A percentile compares a stretch with the other conserved stretches of the same genome.
Evolutionary conservation across 2,113 vertebrate genomes (phyloP).

Genomic region (Oreotrochilus melanogaster): DNA sequence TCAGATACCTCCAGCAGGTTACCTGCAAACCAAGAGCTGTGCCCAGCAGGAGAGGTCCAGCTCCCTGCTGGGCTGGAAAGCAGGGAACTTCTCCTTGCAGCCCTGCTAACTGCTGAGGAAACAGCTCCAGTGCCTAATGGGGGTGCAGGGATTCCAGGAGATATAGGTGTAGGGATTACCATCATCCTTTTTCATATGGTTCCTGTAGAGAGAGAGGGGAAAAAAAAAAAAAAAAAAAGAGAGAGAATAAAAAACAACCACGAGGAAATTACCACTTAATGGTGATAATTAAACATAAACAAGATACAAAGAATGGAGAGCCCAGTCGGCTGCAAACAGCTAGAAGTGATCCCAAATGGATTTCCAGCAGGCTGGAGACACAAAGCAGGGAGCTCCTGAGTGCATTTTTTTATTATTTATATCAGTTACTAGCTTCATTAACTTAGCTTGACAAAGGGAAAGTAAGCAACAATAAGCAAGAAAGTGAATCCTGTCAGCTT

Average conservation of each 20-base stretch:
- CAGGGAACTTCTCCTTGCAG: not conserved
- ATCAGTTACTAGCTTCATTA: not conserved
- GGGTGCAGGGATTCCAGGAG: not conserved
- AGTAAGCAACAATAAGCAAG: not conserved
- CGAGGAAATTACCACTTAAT: not conserved
- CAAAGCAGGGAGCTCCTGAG: not conserved
- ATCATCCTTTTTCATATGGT: not conserved
- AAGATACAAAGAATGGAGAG: not conserved
- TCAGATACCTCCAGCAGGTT: fast-evolving
- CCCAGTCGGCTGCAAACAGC: not conserved
- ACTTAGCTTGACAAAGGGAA: not conserved
- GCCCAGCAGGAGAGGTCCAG: not conserved
- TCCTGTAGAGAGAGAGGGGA: not conserved
- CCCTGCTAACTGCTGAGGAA: not conserved
- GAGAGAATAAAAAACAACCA: not conserved
- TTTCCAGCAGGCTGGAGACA: not conserved
- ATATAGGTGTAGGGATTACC: not conserved
- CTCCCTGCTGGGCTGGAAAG: fast-evolving
- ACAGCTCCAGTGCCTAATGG: not conserved
- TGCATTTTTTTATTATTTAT: not conserved
- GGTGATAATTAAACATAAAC: not conserved
- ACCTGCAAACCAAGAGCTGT: not conserved
- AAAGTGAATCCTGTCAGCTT: not conserved
- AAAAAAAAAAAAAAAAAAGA: not conserved
- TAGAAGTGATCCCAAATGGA: not conserved